Evolutionary conservation across 2,888 invertebrate species (phyloP).

Genomic region (Andrena camellia): DNA sequence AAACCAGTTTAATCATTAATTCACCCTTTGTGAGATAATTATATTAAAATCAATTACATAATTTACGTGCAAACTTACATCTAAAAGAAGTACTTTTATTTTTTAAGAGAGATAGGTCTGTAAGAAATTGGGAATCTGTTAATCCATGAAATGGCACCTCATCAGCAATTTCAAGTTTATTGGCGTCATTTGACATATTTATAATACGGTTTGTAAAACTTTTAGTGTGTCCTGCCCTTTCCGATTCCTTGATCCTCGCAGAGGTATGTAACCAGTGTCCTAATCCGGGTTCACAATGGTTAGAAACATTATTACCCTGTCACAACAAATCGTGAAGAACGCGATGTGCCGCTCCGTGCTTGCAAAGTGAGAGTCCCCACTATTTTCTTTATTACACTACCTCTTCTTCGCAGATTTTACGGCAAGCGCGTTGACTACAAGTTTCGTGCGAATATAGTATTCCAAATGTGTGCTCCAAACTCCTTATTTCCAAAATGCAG

Average conservation of each 20-base stretch:
- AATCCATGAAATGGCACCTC: slow-evolving; percentile 9
- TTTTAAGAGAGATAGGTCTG: not conserved
- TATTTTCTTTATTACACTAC: slow-evolving; percentile 45
- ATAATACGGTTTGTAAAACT: slow-evolving; percentile 25
- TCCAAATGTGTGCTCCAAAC: not conserved
- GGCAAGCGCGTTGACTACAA: slow-evolving; percentile 12
- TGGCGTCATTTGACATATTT: slow-evolving; percentile 19
- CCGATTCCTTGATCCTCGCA: slow-evolving; percentile 1
- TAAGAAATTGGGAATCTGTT: not conserved
- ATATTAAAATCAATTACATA: too few relatives aligned
- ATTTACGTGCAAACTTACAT: too few relatives aligned
- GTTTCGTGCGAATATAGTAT: not conserved
- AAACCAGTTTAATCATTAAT: too few relatives aligned
- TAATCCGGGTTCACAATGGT: slow-evolving; percentile 71
- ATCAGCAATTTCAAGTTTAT: not conserved
- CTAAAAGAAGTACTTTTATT: too few relatives aligned
- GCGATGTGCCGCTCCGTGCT: slow-evolving; percentile 29
- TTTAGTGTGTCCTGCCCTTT: not conserved
- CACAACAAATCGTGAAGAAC: slow-evolving; percentile 72
- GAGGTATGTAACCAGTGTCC: slow-evolving; percentile 41
- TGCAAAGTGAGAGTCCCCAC: slow-evolving; percentile 29
- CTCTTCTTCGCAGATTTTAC: slow-evolving; percentile 26
- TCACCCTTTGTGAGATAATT: too few relatives aligned
- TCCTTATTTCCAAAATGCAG: not conserved
- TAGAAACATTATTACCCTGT: slow-evolving; percentile 75